phyloP scores from a whole-genome alignment of 2,797 vertebrate species.

The Channa striata region DNA sequence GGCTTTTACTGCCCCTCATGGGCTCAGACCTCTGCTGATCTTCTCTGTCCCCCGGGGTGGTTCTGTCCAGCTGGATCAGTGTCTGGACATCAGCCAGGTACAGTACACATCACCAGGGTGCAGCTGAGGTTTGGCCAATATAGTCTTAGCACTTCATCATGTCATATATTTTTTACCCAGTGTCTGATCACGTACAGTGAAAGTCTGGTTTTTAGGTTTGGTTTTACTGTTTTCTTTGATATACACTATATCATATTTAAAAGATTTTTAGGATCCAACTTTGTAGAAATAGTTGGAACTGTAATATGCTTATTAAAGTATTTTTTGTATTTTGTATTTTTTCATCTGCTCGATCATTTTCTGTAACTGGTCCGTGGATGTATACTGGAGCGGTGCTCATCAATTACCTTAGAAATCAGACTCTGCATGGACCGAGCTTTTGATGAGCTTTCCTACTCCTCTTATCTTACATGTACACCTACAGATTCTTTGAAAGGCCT shows the following conservation, averaged over 20 bases:
- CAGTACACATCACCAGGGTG: conserved; percentile 54
- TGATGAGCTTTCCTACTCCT: conserved; percentile 3
- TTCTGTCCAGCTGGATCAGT: conserved; percentile 89
- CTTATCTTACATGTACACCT: conserved; percentile 1
- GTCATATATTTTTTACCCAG: background rate
- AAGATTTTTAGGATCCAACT: no score
- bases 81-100: conserved; percentile 82
- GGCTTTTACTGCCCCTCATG: conserved; percentile 88
- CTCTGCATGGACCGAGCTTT: conserved; percentile 2
- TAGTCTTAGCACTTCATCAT: conserved; percentile 34
- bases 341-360: background rate
- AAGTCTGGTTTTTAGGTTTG: background rate
- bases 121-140: conserved; percentile 18
- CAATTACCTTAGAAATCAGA: conserved; percentile 12
- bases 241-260: no score
- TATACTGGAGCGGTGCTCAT: conserved; percentile 1
- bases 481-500: conserved; percentile 38
- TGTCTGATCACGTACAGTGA: conserved; percentile 6
- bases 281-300: background rate
- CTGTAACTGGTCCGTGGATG: background rate
- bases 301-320: background rate
- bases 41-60: conserved; percentile 87
- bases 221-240: no score
- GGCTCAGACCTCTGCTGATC: conserved; percentile 83
- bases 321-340: background rate